Percentiles rank a stretch among this genome's conserved stretches.
These are phyloP conservation scores for Hydropsyche tenuis DNA, from an alignment of 1,140 invertebrate genomes.

Conservation along the genomic window DNA sequence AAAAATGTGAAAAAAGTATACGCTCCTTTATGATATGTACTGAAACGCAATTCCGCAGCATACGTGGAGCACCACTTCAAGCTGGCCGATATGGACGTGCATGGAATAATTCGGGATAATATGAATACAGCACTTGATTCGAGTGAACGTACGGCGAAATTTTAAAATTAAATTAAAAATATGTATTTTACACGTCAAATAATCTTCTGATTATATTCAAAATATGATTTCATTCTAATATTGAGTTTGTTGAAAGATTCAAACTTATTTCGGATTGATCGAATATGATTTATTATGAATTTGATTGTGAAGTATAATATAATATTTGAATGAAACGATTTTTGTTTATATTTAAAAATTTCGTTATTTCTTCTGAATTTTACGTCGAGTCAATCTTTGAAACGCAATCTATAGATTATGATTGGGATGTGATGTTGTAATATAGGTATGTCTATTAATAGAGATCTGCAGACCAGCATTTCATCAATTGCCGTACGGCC, in stretches of 20 bases:
- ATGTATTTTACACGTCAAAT: too few species aligned
- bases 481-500: conserved; percentile 31
- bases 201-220: too few species aligned
- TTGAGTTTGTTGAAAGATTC: too few species aligned
- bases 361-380: background rate
- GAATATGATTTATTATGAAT: too few species aligned
- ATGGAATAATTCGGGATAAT: conserved; percentile 34
- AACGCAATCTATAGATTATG: conserved; percentile 47
- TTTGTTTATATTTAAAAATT: background rate
- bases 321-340: too few species aligned
- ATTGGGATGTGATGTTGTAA: conserved; percentile 37
- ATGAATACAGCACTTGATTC: conserved; percentile 21
- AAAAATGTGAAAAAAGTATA: conserved; percentile 7
- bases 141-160: background rate
- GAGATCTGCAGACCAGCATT: conserved; percentile 15
- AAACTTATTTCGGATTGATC: too few species aligned
- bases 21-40: background rate
- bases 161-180: too few species aligned
- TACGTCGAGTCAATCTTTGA: conserved; percentile 38
- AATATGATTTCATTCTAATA: too few species aligned
- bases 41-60: background rate
- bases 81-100: conserved; percentile 11
- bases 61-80: conserved; percentile 27
- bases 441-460: conserved; percentile 31
- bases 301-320: too few species aligned